Evolutionary conservation across 2,888 invertebrate genomes (phyloP), one percentile per base, ranked within the genome.

Genomic region (Argyresthia albistria): DNA sequence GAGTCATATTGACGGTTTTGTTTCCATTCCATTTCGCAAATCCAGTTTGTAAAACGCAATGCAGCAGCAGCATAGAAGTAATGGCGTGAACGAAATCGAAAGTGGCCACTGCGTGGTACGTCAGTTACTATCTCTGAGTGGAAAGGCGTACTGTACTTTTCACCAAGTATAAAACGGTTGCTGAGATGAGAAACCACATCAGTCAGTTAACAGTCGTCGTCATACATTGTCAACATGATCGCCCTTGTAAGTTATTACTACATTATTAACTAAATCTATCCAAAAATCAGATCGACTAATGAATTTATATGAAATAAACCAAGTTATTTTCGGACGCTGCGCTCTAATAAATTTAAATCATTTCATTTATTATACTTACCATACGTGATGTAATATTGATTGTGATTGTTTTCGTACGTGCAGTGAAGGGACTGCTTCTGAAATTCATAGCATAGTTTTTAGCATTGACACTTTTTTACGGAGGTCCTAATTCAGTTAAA

Each of bases 101-200:
- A 55, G 50, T 49, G 52, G 12, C 54, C 55, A 54, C 52, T 12
- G 54, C 63, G 50, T 59, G 57, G 70, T 83, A 64, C 60, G 45
- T 48, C 58, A 65, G 62, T 61, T 25, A 73, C 84, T 80, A 82
- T 83, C 83, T 66, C 77, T 76, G 70, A 80, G 80, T 84, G 78
- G 86, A 86, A 87, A 86, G 87, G 86, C 64, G 59, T 58, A 58
- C 62, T 62, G 64, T 64, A 61, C 86, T 81, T 87, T 87, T 83
- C 87, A 78, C 84, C 76, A 69, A 76, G 73, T 87, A 87, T 87
- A 87, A 81, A 87, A 86, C 58, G 67, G 54, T 77, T 54, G 76
- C 67, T 70, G 71, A 73, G 76, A 69, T 65, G 70, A 60, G 53
- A 58, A 55, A 63, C 67, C 59, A 69, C 78, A 80, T 76, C 86